Evolutionary conservation across 2,797 vertebrate genomes (phyloP), one percentile per base, ranked within the genome.

Genomic region (Selene dorsalis): DNA sequence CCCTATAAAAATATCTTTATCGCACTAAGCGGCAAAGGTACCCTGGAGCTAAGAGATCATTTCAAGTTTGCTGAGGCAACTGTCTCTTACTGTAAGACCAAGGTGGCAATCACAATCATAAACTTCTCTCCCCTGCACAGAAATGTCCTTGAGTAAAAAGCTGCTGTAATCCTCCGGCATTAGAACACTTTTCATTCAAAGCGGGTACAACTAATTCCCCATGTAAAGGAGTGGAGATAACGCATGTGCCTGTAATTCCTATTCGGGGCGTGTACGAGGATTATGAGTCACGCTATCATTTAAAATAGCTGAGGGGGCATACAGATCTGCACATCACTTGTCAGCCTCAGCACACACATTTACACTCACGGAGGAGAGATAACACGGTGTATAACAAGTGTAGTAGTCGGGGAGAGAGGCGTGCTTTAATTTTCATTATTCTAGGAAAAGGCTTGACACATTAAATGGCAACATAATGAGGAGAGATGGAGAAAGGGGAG

Each of bases 221-320:
- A 4, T 82, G 85, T 86, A 77, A 88, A 91, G 73, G 68, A 79
- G 48, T 73, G 59, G 48, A 77, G 90, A 91, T 88, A 89, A 83
- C 52, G 14, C 10, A 12, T 66, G 73, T 71, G 82, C 39, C 61
- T 71, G 76, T 80, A 79, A 90, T 90, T 88, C 65, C 79, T 76
- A 91, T 87, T 87, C 89, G 64, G 79, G 77, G 67, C 28, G 53
- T 84, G 77, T 75, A 26, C n/a, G 0, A 68, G 62, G 87, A 88
- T 90, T 89, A 90, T 83, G 85, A 88, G 82, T 89, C 84, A 85
- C 10, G 41, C 80, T 78, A 77, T 86, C 78, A 83, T 85, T 82
- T 84, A 69, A 83, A 84, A 84, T 78, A 87, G 82, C 87, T 81
- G 76, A 73, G 59, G 74, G 81, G 71, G 68, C 71, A 80, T 60